Evolutionary conservation across 2,797 vertebrate species (phyloP), one percentile per base, ranked within the genome.

Genomic region (Strix occidentalis): DNA sequence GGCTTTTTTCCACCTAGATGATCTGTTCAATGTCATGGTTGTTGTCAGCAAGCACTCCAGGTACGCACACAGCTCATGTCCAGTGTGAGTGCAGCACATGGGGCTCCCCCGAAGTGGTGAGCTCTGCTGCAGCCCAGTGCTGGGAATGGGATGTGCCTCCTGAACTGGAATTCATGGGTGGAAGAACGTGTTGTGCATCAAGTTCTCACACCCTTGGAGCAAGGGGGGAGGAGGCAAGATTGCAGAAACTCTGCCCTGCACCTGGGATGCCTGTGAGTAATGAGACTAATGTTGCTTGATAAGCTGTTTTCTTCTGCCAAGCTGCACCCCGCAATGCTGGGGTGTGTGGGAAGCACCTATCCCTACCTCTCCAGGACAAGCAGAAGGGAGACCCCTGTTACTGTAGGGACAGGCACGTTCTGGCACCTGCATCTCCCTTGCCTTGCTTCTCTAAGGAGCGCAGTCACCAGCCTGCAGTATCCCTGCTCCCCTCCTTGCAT

Each of bases 1-100:
- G 33, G 17, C 13, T 72, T 72, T 85, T 43, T 72, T 61, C 37
- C 2, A 3, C 9, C 16, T 43, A 21, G 8, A 5, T 60, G 15
- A 9, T 77, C 20, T 75, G 3, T 57, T 56, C 65, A 23, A 23
- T 76, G 18, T 56, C 39, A 20, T 39, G 9, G 5, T n/a, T 77
- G 21, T 41, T 71, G 37, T 57, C 61, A 86, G 43, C 66, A 74
- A 26, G 61, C 1, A 0, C 48, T 58, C 28, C 29, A 50, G 37
- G 28, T 57, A 19, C 6, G 1, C 3, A 14, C 10, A 5, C 0
- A 0, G 46, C 24, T 84, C 0, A 0, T 13, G 24, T 54, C 54
- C 39, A 19, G 15, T 51, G n/a, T 28, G 26, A 56, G 58, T 19
- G 11, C 25, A 71, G n/a, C 11, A 51, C 26, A 46, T 46, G 17